Evolutionary conservation across 2,888 invertebrate genomes (phyloP).

Genomic region (Drosophila picticornis): DNA sequence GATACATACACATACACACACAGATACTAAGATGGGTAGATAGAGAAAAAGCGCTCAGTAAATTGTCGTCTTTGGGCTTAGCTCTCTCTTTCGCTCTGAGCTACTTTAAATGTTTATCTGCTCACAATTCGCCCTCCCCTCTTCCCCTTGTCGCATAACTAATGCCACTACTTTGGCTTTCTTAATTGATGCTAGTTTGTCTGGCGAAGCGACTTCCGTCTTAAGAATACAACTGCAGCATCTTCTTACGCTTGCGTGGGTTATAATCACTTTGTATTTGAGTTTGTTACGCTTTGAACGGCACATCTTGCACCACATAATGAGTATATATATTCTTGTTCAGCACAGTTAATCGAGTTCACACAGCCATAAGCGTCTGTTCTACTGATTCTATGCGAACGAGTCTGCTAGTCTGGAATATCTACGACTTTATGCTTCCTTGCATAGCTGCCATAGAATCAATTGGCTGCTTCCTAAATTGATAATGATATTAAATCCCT

Average conservation of each 20-base stretch:
- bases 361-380: neutral
- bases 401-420: neutral
- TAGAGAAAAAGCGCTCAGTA: slow-evolving; percentile 6
- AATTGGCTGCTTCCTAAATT: neutral
- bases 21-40: neutral
- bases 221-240: slow-evolving; percentile 28
- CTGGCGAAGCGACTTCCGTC: slow-evolving; percentile 60
- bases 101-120: neutral
- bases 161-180: slow-evolving; percentile 65
- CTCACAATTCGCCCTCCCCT: neutral
- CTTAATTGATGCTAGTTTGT: slow-evolving; percentile 70
- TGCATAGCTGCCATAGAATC: neutral
- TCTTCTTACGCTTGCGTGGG: neutral
- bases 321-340: neutral
- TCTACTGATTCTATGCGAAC: neutral
- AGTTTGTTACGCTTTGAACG: neutral
- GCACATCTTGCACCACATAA: neutral
- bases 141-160: slow-evolving; percentile 39
- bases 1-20: neutral
- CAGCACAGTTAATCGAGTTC: neutral
- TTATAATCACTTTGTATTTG: neutral
- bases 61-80: slow-evolving; percentile 6
- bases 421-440: neutral
- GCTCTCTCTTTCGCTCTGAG: neutral
- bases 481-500: neutral